phyloP scores from a whole-genome alignment of 2,888 invertebrate species.

The Mimumesa dahlbomi region DNA sequence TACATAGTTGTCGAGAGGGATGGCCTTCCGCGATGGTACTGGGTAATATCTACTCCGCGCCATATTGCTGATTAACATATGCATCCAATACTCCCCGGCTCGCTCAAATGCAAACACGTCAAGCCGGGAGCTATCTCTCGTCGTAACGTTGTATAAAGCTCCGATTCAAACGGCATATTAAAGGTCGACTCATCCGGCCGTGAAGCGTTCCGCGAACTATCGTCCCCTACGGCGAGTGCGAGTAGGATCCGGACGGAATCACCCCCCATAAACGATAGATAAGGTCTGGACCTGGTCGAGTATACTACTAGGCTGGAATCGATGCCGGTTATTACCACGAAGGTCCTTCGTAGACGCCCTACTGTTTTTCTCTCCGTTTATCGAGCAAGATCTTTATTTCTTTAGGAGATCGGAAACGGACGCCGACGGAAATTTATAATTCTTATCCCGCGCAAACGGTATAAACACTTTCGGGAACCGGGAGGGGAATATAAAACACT shows the following conservation, averaged over 20 bases:
- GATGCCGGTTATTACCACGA: constrained; percentile 39
- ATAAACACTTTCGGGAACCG: neutral
- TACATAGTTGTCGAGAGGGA: constrained; percentile 57
- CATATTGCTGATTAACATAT: constrained; percentile 78
- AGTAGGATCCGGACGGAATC: constrained; percentile 60
- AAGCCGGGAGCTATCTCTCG: constrained; percentile 72
- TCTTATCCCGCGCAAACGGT: neutral
- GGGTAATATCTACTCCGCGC: constrained; percentile 74
- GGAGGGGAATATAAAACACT: too few species aligned
- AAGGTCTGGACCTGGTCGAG: constrained; percentile 49
- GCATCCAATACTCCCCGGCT: constrained; percentile 73
- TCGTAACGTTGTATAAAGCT: constrained; percentile 72
- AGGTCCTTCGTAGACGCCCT: constrained; percentile 23
- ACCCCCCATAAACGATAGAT: constrained; percentile 63
- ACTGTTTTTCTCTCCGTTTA: constrained; percentile 19
- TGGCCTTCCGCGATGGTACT: constrained; percentile 53
- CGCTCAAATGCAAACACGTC: constrained; percentile 75
- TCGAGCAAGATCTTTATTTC: constrained; percentile 19
- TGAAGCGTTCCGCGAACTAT: constrained; percentile 68
- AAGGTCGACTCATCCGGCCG: constrained; percentile 73
- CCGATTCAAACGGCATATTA: constrained; percentile 77
- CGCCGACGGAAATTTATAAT: neutral
- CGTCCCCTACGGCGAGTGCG: constrained; percentile 63
- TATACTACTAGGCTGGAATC: constrained; percentile 34
- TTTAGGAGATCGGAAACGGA: constrained; percentile 1